phyloP scores from a whole-genome alignment of 2,888 invertebrate species.

The Zelleria hepariella region DNA sequence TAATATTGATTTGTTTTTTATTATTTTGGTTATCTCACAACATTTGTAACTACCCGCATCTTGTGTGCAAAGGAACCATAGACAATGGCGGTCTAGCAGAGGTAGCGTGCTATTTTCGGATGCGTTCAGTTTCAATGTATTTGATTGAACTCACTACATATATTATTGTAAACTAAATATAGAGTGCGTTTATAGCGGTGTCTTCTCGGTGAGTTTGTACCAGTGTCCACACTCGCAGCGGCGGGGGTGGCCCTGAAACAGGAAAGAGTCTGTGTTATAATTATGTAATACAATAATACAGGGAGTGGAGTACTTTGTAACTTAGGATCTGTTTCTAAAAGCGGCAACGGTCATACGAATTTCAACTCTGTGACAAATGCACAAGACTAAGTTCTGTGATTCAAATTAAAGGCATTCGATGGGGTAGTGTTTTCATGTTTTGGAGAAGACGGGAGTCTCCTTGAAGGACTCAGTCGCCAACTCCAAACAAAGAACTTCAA shows the following conservation, averaged over 20 bases:
- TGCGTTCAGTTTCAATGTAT: slow-evolving; percentile 37
- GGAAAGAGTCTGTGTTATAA: slow-evolving; percentile 10
- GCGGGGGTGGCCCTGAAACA: slow-evolving; percentile 82
- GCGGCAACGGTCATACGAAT: no score
- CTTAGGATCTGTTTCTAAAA: no score
- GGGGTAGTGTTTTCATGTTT: no score
- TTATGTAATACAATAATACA: no score
- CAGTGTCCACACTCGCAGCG: slow-evolving; percentile 97
- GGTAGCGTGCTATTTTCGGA: slow-evolving; percentile 28
- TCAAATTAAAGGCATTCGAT: no score
- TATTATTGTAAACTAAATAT: slow-evolving; percentile 33
- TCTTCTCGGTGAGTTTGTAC: slow-evolving; percentile 91
- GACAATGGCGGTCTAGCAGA: slow-evolving; percentile 16
- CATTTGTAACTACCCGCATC: background rate
- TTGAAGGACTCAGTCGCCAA: no score
- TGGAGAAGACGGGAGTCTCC: no score
- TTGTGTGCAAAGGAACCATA: slow-evolving; percentile 23
- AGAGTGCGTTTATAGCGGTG: slow-evolving; percentile 74
- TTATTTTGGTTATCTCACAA: slow-evolving; percentile 3
- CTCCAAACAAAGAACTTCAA: no score
- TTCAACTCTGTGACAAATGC: no score
- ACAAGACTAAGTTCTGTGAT: no score
- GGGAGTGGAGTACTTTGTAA: no score
- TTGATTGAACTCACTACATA: slow-evolving; percentile 44
- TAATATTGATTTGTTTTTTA: slow-evolving; percentile 36